Evolutionary conservation across 2,797 vertebrate species (phyloP).

Genomic region (Trachurus trachurus): DNA sequence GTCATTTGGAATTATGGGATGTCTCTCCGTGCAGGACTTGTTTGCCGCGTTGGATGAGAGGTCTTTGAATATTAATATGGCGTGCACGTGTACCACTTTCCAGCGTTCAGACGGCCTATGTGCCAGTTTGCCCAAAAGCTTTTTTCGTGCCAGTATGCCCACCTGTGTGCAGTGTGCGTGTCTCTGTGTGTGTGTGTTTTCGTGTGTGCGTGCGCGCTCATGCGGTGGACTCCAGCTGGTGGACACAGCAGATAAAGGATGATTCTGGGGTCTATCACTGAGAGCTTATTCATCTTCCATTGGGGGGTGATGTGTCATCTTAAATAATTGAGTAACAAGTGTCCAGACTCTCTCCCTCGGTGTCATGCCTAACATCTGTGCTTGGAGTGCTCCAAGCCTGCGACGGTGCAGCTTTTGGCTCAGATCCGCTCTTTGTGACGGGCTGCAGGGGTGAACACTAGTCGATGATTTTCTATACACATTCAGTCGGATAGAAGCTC

Average conservation of each 20-base stretch:
- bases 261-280: conserved; percentile 81
- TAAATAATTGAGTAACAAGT: conserved; percentile 89
- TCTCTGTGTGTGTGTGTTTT: background rate
- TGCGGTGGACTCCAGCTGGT: conserved; percentile 74
- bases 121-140: conserved; percentile 21
- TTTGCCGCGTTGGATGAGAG: conserved; percentile 35
- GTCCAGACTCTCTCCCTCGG: conserved; percentile 77
- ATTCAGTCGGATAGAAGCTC: conserved; percentile 43
- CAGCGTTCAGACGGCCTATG: conserved; percentile 16
- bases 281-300: conserved; percentile 85
- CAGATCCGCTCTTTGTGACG: conserved; percentile 60
- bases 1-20: conserved; percentile 41
- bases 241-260: conserved; percentile 83
- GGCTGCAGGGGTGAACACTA: conserved; percentile 53
- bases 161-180: conserved; percentile 41
- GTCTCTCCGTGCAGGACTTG: conserved; percentile 24
- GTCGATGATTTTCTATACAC: conserved; percentile 34
- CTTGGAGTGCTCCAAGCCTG: conserved; percentile 66
- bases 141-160: conserved; percentile 53
- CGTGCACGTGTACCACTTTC: conserved; percentile 21
- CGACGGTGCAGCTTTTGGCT: conserved; percentile 64
- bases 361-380: conserved; percentile 79
- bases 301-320: conserved; percentile 83
- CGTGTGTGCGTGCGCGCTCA: conserved; percentile 10
- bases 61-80: conserved; percentile 46